These are phyloP conservation scores for Orchesella cincta DNA, from an alignment of 1,140 invertebrate species.

Conservation along the genomic window DNA sequence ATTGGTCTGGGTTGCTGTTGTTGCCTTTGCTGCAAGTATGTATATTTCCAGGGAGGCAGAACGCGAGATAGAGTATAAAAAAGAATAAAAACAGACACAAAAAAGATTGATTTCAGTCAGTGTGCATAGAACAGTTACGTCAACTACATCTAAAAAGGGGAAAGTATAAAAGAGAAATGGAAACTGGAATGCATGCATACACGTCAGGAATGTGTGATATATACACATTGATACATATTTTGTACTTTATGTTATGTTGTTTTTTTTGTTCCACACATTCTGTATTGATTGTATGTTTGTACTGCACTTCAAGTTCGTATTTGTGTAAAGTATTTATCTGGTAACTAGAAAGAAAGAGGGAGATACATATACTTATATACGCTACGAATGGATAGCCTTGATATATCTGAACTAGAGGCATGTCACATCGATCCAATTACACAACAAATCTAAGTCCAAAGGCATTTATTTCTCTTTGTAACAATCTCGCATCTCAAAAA, in stretches of 20 bases:
- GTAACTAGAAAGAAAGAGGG: background rate
- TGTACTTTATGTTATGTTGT: background rate
- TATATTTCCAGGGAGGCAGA: background rate
- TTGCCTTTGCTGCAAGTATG: constrained; percentile 5
- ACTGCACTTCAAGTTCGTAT: no score
- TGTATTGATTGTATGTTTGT: background rate
- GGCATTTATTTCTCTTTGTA: background rate
- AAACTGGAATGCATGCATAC: no score
- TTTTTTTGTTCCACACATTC: background rate
- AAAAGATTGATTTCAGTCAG: constrained; percentile 1
- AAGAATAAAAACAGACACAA: background rate
- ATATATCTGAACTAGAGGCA: background rate
- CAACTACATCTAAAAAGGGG: background rate
- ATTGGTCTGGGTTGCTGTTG: constrained; percentile 24
- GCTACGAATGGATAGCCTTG: background rate
- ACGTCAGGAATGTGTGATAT: no score
- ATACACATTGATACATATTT: no score
- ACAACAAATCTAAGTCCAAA: background rate
- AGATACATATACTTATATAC: background rate
- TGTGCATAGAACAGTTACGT: background rate
- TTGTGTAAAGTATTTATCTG: background rate
- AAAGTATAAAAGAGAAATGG: background rate
- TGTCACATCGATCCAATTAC: constrained; percentile 1
- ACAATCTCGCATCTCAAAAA: background rate
- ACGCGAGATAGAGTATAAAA: background rate